Evolutionary conservation across 2,113 vertebrate species (phyloP), one percentile per base, ranked within the genome.

Genomic region (Lycaon pictus): DNA sequence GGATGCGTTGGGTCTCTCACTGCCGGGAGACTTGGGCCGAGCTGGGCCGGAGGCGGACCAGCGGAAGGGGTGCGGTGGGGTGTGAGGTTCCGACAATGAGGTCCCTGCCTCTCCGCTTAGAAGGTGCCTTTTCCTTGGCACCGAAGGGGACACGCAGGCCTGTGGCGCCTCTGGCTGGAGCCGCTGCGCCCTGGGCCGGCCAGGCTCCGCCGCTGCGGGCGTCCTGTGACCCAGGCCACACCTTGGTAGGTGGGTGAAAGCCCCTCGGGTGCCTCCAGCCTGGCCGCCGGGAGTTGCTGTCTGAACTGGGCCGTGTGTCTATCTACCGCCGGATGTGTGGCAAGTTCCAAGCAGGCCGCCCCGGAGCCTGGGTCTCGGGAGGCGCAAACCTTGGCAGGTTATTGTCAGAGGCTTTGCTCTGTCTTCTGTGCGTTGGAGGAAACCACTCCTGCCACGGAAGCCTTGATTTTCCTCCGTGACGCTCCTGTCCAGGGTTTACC

Each of bases 321-420:
- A 87, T 1, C 5, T 7, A 1, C 0, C 0, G 1, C 0, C 11
- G 60, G 51, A 37, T 11, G 0, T 13, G 43, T 63, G 71, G 27
- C 43, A 8, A 27, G 35, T 7, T 74, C 19, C 0, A 0, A 10
- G 35, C 29, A 25, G 88, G 37, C 29, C 3, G 3, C 11, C 3
- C 2, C 1, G 0, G 27, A 71, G 53, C 17, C 9, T 1, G 1
- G 29, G 11, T 69, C 22, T n/a, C n/a, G 6, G 25, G 37, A 53
- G 58, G 55, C 25, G 29, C 23, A 89, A 62, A 35, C 32, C 58
- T 90, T 5, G 1, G 8, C 43, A 17, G 9, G 3, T 15, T 15
- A 29, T 11, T 4, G 37, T 9, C 10, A 0, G 2, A 10, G 60
- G 32, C 43, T 48, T 72, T 0, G 12, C 56, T 77, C 58, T 55